Evolutionary conservation across 2,113 vertebrate genomes (phyloP), one percentile per base, ranked within the genome.

Genomic region (Cyanoramphus novaezelandiae): DNA sequence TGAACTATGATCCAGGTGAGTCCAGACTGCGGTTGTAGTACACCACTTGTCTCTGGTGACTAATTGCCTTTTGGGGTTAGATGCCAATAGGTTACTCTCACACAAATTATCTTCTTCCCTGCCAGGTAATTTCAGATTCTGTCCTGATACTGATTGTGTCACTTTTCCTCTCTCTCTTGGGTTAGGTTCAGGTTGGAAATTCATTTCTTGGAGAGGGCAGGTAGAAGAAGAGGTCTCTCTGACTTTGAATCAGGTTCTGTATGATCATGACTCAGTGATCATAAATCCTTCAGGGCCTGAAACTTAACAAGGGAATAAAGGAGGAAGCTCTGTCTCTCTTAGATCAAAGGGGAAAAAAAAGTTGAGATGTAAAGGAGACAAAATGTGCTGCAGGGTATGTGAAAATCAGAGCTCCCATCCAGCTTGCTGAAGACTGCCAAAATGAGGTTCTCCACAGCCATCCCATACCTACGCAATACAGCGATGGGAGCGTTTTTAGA

Each of bases 341-440:
- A 92, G 86, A 96, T 97, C 92, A 97, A 96, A 96, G 77, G 37
- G 35, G 71, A 29, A 35, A 35, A 92, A 92, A 82, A 82, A 74
- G 41, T 70, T 83, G 71, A 94, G 91, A 93, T 95, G 76, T 86
- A 82, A 88, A 86, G 65, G 47, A 96, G 90, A 90, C 95, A 93
- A 93, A 93, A 86, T 5, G 24, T 81, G 93, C 95, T 93, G 86
- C 72, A 69, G 96, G 96, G 90, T 91, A 94, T 94, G 95, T 83
- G 92, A 97, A 96, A 95, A 96, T 86, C 88, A 92, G 95, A 94
- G 88, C 95, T 96, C 90, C 72, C 93, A 94, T 90, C 12, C 47
- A 43, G 46, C 49, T 94, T 89, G 86, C 69, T 79, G 86, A 72
- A 79, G 79, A 46, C 67, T 93, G 93, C 95, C 96, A 96, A 88